Evolutionary conservation across 53 echinoderm and acorn worm genomes (phyloP).

Genomic region (Hippasteria phrygiana): DNA sequence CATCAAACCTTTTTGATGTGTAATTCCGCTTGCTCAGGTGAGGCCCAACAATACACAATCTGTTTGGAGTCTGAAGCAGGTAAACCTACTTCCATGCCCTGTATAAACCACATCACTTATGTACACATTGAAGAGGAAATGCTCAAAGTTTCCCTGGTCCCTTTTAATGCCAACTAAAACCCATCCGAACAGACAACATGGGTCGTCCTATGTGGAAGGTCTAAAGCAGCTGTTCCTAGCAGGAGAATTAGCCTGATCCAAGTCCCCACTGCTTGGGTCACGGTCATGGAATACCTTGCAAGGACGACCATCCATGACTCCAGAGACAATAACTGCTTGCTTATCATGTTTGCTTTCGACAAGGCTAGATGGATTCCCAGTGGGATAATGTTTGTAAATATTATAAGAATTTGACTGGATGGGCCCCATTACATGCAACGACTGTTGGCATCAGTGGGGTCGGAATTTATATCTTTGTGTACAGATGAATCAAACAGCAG

Average conservation of each 20-base stretch:
- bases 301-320: background rate
- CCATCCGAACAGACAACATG: background rate
- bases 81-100: no score
- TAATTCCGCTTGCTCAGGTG: no score
- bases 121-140: background rate
- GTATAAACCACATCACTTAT: background rate
- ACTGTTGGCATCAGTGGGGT: background rate
- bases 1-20: no score
- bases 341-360: background rate
- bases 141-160: background rate
- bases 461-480: background rate
- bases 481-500: background rate
- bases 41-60: no score
- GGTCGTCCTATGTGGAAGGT: no score
- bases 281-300: constrained; percentile 14
- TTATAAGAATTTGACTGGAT: background rate
- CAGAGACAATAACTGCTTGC: background rate
- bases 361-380: background rate
- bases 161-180: background rate
- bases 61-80: no score
- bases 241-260: background rate
- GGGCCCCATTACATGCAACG: background rate
- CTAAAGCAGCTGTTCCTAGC: background rate
- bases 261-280: constrained; percentile 4
- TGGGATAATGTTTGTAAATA: constrained; percentile 29